Conservation (phyloP, 2,888 invertebrate species). For the Hirtodrosophila histrioides region DNA sequence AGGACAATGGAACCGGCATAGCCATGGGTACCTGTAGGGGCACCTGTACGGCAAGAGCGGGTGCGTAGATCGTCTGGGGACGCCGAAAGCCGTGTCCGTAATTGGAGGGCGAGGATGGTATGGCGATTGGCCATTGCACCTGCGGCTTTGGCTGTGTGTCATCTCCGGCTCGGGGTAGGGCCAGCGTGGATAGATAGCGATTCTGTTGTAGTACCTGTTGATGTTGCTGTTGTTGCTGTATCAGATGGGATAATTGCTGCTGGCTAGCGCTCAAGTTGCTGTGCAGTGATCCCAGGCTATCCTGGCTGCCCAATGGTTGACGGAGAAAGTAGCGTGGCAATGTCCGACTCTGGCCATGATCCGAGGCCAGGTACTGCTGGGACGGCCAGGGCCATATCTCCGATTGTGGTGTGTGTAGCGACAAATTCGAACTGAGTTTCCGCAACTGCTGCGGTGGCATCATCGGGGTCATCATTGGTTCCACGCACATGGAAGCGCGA, state of each 20-base stretch:
- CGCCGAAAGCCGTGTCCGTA: constrained; percentile 69
- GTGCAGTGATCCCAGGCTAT: constrained; percentile 64
- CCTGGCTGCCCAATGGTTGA: constrained; percentile 72
- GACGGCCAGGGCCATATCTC: constrained; percentile 69
- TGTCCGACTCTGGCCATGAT: constrained; percentile 80
- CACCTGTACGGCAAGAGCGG: constrained; percentile 28
- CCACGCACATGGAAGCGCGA: constrained; percentile 81
- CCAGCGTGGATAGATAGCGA: constrained; percentile 67
- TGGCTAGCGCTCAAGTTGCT: constrained; percentile 55
- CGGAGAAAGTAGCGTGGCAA: constrained; percentile 83
- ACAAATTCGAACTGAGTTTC: constrained; percentile 82
- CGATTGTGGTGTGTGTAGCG: constrained; percentile 72
- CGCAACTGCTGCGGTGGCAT: constrained; percentile 52
- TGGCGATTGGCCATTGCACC: constrained; percentile 83
- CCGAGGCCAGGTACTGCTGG: constrained; percentile 53
- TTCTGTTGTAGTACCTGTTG: constrained; percentile 64
- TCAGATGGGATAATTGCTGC: constrained; percentile 61
- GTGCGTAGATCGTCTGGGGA: constrained; percentile 50
- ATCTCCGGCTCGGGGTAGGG: constrained; percentile 72
- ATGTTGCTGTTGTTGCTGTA: constrained; percentile 57
- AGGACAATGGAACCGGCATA: too few relatives aligned
- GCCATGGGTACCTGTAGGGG: too few relatives aligned
- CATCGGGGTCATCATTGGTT: constrained; percentile 43
- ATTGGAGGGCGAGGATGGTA: constrained; percentile 83
- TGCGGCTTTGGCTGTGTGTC: constrained; percentile 43